Evolutionary conservation across 2,113 vertebrate genomes (phyloP), one percentile per base, ranked within the genome.

Genomic region (Sphyrna mokarran): DNA sequence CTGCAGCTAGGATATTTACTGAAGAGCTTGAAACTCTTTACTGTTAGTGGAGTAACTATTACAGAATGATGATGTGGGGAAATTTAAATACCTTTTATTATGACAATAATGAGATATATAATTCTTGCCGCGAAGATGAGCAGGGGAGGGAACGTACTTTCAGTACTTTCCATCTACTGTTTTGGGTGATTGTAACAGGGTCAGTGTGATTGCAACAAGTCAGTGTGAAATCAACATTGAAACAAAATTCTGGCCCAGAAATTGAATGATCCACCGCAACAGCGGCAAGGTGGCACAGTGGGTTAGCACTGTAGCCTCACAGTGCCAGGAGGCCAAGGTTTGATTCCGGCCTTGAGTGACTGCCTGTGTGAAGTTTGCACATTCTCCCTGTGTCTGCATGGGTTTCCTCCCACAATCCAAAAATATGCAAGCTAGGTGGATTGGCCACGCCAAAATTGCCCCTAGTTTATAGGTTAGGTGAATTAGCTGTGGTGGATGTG

Each of bases 1-100:
- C 68, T 48, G n/a, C 68, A 95, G 70, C 70, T 95, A 72, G 68
- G 26, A 33, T 95, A 95, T 95, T 95, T 95, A 76, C 37, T 72
- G 54, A 95, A 95, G 29, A 54, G 69, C 94, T 76, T 95, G 72
- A 68, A 95, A 54, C 69, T 95, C 3, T 33, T 54, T 95, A 33
- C 43, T 54, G 40, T 33, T 54, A 14, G 23, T 95, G 69, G 72
- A 48, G 68, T 29, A 72, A 29, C 69, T 10, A 33, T 54, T 76
- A 40, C 26, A 54, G 69, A 43, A 70, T 6, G 40, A 76, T 13
- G 13, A 95, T 54, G 11, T 95, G 91, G 43, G 37, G 63, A 33
- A 72, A 72, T 95, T 95, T 14, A 63, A 69, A 94, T 22, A 7
- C 72, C 48, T 72, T 95, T 95, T 70, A 54, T 48, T 48, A 33